phyloP scores from a whole-genome alignment of 2,888 invertebrate species.

The Gnatocerus cornutus region DNA sequence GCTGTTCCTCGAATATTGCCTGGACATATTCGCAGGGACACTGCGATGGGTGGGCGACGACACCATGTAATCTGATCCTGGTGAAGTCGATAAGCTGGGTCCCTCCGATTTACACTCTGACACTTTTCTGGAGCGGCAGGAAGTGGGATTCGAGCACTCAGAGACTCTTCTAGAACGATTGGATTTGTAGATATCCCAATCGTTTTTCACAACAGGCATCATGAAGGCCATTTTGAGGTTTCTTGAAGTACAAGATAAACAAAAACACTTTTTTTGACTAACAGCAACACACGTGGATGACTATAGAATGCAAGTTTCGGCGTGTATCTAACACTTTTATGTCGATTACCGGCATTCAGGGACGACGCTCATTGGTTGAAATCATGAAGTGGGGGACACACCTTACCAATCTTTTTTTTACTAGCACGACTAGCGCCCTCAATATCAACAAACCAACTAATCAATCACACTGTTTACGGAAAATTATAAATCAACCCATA shows the following conservation, averaged over 20 bases:
- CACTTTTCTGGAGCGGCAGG: slow-evolving; percentile 80
- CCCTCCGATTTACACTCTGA: slow-evolving; percentile 86
- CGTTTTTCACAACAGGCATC: slow-evolving; percentile 96
- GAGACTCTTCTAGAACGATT: slow-evolving; percentile 84
- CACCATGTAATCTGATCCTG: slow-evolving; percentile 75
- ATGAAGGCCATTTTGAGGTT: slow-evolving; percentile 86
- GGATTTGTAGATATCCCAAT: slow-evolving; percentile 93
- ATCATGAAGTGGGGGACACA: slow-evolving; percentile 55
- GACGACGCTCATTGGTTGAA: slow-evolving; percentile 58
- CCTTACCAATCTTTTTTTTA: slow-evolving; percentile 32
- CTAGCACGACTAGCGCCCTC: slow-evolving; percentile 30
- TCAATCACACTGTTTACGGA: slow-evolving; percentile 16
- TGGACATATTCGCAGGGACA: slow-evolving; percentile 78
- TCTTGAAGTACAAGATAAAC: neutral
- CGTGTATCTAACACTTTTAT: slow-evolving; percentile 57
- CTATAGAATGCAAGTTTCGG: slow-evolving; percentile 47
- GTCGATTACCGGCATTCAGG: slow-evolving; percentile 57
- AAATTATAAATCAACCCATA: slow-evolving; percentile 10
- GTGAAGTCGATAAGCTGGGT: slow-evolving; percentile 80
- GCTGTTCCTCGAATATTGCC: slow-evolving; percentile 75
- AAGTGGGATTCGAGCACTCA: slow-evolving; percentile 79
- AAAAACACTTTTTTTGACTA: slow-evolving; percentile 14
- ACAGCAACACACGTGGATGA: slow-evolving; percentile 23
- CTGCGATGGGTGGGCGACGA: slow-evolving; percentile 76
- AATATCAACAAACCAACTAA: slow-evolving; percentile 51